A percentile compares a stretch with the other conserved stretches of the same genome.
These are phyloP conservation scores for Drosophila anomalata DNA, from an alignment of 2,888 invertebrate genomes.

Conservation along the genomic window DNA sequence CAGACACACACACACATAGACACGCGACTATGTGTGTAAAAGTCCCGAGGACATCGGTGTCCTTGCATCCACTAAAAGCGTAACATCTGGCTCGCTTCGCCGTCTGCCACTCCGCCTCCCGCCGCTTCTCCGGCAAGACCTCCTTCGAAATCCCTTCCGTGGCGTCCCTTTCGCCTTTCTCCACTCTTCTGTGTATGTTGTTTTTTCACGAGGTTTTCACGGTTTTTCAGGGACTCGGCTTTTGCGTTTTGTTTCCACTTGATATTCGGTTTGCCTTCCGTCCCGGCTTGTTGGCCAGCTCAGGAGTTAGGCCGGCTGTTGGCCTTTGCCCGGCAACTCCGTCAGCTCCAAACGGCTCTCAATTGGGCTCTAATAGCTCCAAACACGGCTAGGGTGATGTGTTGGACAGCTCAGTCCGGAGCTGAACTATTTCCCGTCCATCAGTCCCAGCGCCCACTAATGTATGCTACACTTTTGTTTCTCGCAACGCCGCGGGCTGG, in stretches of 20 bases:
- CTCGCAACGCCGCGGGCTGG: neutral
- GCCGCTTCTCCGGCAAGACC: too few relatives aligned
- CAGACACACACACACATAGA: neutral
- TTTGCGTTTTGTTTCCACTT: slow-evolving; percentile 18
- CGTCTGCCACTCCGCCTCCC: too few relatives aligned
- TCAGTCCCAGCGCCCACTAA: slow-evolving; percentile 6
- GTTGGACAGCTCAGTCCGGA: neutral
- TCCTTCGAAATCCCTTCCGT: slow-evolving; percentile 7
- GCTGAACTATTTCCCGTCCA: neutral
- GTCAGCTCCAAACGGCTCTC: neutral
- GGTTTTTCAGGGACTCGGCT: slow-evolving; percentile 23
- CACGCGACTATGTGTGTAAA: slow-evolving; percentile 2
- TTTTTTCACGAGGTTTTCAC: slow-evolving; percentile 13
- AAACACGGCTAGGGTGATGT: neutral
- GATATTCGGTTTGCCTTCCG: neutral
- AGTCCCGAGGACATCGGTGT: slow-evolving; percentile 32
- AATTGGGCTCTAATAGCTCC: neutral
- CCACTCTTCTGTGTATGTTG: slow-evolving; percentile 6
- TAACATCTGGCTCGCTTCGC: slow-evolving; percentile 26
- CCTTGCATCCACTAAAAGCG: slow-evolving; percentile 39
- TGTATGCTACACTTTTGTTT: slow-evolving; percentile 39
- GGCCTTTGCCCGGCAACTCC: neutral
- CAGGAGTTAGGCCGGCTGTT: slow-evolving; percentile 11
- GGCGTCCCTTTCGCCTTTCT: slow-evolving; percentile 22
- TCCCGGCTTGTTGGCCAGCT: slow-evolving; percentile 1